A percentile compares a stretch with the other conserved stretches of the same genome.
Evolutionary conservation across 2,113 vertebrate genomes (phyloP).

Genomic region (Ceuthmochares aereus): DNA sequence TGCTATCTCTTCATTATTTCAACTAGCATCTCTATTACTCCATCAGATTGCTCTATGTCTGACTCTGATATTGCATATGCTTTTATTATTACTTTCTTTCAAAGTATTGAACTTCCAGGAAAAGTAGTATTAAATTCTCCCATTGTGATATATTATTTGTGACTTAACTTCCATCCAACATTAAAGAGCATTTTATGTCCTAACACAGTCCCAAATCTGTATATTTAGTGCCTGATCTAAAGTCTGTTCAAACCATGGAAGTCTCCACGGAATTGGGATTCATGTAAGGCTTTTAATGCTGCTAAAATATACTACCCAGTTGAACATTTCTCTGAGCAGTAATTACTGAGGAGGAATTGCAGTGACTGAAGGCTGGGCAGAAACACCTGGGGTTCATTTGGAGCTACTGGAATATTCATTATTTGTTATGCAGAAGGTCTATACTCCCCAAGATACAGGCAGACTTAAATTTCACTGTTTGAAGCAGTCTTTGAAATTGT

Average conservation of each 20-base stretch:
- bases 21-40: neutral
- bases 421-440: neutral
- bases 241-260: neutral
- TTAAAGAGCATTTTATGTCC: neutral
- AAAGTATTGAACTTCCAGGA: neutral
- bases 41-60: neutral
- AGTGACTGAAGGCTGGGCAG: neutral
- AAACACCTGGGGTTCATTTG: neutral
- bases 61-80: neutral
- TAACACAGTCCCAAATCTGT: neutral
- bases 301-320: neutral
- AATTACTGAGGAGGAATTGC: neutral
- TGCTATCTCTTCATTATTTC: constrained; percentile 24
- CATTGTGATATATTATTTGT: neutral
- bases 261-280: neutral
- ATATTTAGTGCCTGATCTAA: constrained; percentile 10
- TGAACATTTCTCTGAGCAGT: neutral
- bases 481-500: neutral
- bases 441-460: neutral
- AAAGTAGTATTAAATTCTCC: constrained; percentile 7
- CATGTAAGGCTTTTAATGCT: neutral
- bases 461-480: neutral
- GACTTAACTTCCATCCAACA: neutral
- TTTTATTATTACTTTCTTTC: constrained; percentile 28
- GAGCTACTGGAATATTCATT: neutral